Evolutionary conservation across 1,140 invertebrate species (phyloP), one percentile per base, ranked within the genome.

Genomic region (Trichonephila clavipes): DNA sequence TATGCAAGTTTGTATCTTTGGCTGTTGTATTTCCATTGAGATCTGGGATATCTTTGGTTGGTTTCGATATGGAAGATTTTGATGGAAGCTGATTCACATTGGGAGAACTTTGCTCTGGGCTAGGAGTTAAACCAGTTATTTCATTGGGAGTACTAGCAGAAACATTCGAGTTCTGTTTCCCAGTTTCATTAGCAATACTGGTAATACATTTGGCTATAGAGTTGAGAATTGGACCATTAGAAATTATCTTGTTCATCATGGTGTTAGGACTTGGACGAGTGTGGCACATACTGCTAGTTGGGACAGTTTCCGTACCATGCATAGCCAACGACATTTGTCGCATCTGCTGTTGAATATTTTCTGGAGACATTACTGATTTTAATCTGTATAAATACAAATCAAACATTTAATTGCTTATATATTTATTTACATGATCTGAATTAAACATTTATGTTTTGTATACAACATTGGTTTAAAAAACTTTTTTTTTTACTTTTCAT

Each of bases 351-450:
- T 93, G 86, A 8, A 81, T 40, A 58, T 66, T 93, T 44, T 93
- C 92, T 7, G 92, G 85, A 44, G 92, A 93, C 14, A 93, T 59
- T 19, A 88, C 86, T 34, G 92, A 93, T 82, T 93, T 93, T 58
- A 93, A 51, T 58, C 92, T 90, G 64, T 8, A 86, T 77, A 58
- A n/a, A 51, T 51, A 51, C 51, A 51, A 51, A 51, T 51, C 10
- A 51, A 51, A 12, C 10, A 51, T 51, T 51, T 51, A 51, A 51
- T 51, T 51, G 10, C 51, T 5, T 10, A 51, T 51, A 51, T 10
- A 51, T 12, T 51, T 51, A 51, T 1, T 10, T 40, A 40, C 34
- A 40, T 40, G 34, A 40, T 2, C 34, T 40, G 34, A 40, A 40
- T 40, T 3, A 40, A 40, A 40, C 34, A 40, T 40, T 40, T 40